Conservation (phyloP, 2,113 vertebrate genomes). For the Empidonax traillii region DNA sequence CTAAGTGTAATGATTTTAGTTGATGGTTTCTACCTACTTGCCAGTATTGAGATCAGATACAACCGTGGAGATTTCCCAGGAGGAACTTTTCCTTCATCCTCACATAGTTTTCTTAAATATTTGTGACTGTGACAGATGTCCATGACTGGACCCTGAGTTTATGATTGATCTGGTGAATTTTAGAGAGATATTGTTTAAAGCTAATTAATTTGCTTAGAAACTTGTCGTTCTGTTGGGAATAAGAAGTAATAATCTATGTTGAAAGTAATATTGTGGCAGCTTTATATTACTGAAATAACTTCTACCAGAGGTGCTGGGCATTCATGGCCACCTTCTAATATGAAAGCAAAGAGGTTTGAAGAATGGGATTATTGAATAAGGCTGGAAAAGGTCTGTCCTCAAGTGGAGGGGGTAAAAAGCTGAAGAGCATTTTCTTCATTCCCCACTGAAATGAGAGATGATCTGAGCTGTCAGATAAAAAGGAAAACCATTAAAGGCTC, state of each 20-base stretch:
- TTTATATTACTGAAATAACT: not conserved
- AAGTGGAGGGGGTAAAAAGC: constrained; percentile 7
- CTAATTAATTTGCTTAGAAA: not conserved
- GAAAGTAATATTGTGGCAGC: not conserved
- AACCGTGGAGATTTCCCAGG: not conserved
- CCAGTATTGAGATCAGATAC: not conserved
- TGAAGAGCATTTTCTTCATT: constrained; percentile 49
- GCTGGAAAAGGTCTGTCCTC: constrained; percentile 22
- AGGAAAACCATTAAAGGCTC: constrained; percentile 52
- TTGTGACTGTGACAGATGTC: not conserved
- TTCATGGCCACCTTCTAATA: not conserved
- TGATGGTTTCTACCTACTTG: not conserved
- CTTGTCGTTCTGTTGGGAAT: not conserved
- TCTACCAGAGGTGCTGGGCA: not conserved
- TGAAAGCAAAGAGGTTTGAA: constrained; percentile 8
- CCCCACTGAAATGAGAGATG: constrained; percentile 49
- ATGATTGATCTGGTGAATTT: not conserved
- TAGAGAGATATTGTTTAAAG: not conserved
- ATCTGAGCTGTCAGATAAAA: constrained; percentile 62
- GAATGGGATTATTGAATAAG: not conserved
- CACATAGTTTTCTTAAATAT: not conserved
- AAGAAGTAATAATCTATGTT: not conserved
- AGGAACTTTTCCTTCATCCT: not conserved
- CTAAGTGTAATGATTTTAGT: not conserved
- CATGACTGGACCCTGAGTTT: not conserved